These are phyloP conservation scores for Seriola dumerili DNA, from an alignment of 2,113 vertebrate species.

Conservation along the genomic window DNA sequence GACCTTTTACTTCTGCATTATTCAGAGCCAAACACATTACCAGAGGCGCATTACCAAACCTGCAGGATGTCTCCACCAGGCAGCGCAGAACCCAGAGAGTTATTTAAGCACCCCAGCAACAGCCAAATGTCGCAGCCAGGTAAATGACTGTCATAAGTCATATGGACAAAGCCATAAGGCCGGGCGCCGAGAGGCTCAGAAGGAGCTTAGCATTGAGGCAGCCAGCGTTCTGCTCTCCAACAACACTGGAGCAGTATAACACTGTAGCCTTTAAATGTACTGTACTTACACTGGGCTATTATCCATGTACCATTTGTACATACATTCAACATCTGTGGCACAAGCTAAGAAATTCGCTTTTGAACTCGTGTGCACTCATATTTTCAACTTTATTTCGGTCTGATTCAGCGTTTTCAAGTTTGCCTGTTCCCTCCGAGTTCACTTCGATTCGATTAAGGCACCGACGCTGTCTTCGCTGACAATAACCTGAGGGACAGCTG, in stretches of 20 bases:
- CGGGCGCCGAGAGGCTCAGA: neutral
- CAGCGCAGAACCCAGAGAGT: constrained; percentile 7
- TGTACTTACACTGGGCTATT: neutral
- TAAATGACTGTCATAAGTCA: constrained; percentile 47
- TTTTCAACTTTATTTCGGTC: neutral
- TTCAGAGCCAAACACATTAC: constrained; percentile 21
- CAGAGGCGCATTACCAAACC: constrained; percentile 26
- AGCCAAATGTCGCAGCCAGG: constrained; percentile 17
- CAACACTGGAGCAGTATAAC: neutral
- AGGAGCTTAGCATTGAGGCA: neutral
- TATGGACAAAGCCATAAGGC: constrained; percentile 28
- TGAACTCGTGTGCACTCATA: neutral
- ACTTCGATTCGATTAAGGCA: neutral
- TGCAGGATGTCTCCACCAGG: neutral
- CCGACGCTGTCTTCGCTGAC: neutral
- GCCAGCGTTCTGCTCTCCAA: neutral
- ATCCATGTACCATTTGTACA: neutral
- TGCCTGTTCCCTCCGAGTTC: neutral
- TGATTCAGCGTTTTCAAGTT: neutral
- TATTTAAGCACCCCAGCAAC: constrained; percentile 14
- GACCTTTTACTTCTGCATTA: constrained; percentile 23
- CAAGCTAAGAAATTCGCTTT: neutral
- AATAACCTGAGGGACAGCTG: constrained; percentile 1
- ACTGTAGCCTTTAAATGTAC: neutral
- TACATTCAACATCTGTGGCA: neutral